Evolutionary conservation across 1,140 invertebrate genomes (phyloP), one percentile per base, ranked within the genome.

Genomic region (Drusus annulatus): DNA sequence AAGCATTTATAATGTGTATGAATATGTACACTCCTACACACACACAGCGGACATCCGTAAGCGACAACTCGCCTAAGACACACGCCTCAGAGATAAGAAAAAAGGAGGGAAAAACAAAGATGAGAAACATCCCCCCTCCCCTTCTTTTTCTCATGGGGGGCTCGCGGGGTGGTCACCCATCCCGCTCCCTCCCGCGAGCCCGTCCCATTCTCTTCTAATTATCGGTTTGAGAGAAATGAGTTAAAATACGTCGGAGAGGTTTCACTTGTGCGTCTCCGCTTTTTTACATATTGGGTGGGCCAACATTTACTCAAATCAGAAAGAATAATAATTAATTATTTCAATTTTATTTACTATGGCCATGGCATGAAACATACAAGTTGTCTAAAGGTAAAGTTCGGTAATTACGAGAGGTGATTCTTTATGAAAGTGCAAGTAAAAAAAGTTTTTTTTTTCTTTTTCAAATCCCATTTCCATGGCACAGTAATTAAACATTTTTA

Each of bases 211-310:
- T 83, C 79, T 83, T 83, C 79, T 83, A 83, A 83, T 83, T 83
- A 83, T 83, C 82, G 82, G 82, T 83, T 83, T 83, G 79, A 81
- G 80, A 83, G 82, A 83, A 83, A 83, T 83, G 82, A 83, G 81
- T 83, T 83, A 83, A 80, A 83, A 83, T 83, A 83, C 79, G 81
- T 83, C 80, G 65, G 79, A 76, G 63, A 82, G 76, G 65, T 71
- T 83, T 83, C 69, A 77, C 79, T 80, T 65, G 79, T 58, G 78
- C 81, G 79, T 80, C 81, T 79, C 79, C 79, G 81, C 76, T 83
- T 80, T 80, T 45, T 83, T 80, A 78, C 68, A 80, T 80, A 80
- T 54, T 65, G 79, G 62, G 62, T 82, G 78, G 28, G 21, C 65
- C 17, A 28, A 28, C 2, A 77, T 25, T 68, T 25, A 65, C 17